phyloP scores from a whole-genome alignment of 1,140 invertebrate genomes.

The Philopotamus ludificatus region DNA sequence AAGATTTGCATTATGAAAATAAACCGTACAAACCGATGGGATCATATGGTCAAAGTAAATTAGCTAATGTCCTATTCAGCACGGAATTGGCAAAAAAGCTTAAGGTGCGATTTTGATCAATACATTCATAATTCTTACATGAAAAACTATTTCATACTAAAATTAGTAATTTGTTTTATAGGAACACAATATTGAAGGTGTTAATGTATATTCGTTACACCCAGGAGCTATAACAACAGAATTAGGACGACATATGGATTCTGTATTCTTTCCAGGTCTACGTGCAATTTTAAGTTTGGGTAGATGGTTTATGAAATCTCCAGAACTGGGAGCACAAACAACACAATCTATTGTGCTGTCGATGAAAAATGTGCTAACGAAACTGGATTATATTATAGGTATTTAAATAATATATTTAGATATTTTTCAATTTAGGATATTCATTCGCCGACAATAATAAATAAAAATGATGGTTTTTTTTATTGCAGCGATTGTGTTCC shows the following conservation, averaged over 20 bases:
- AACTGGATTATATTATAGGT: slow-evolving; percentile 67
- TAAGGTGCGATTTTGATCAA: slow-evolving; percentile 46
- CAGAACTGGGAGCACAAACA: slow-evolving; percentile 75
- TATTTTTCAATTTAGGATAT: background rate
- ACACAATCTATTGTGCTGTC: slow-evolving; percentile 71
- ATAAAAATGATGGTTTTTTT: slow-evolving; percentile 4
- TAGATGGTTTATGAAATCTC: slow-evolving; percentile 59
- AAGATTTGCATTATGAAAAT: slow-evolving; percentile 65
- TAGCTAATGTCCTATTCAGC: slow-evolving; percentile 73
- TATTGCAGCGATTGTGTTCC: slow-evolving; percentile 58
- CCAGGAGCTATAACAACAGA: slow-evolving; percentile 75
- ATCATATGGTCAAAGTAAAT: slow-evolving; percentile 72
- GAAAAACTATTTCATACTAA: background rate
- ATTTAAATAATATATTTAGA: slow-evolving; percentile 39
- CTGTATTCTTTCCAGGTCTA: slow-evolving; percentile 51
- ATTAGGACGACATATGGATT: slow-evolving; percentile 67
- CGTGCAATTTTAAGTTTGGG: background rate
- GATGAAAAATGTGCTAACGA: slow-evolving; percentile 65
- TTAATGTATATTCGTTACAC: slow-evolving; percentile 70
- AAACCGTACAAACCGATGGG: slow-evolving; percentile 57
- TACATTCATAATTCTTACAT: background rate
- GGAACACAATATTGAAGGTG: slow-evolving; percentile 50
- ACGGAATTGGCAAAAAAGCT: slow-evolving; percentile 61
- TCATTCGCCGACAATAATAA: background rate
- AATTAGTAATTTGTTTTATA: slow-evolving; percentile 1